Percentiles rank a stretch among this genome's conserved stretches.
These are phyloP conservation scores for Actinia equina DNA, from an alignment of 64 coral and sea anemone genomes.

Conservation along the genomic window DNA sequence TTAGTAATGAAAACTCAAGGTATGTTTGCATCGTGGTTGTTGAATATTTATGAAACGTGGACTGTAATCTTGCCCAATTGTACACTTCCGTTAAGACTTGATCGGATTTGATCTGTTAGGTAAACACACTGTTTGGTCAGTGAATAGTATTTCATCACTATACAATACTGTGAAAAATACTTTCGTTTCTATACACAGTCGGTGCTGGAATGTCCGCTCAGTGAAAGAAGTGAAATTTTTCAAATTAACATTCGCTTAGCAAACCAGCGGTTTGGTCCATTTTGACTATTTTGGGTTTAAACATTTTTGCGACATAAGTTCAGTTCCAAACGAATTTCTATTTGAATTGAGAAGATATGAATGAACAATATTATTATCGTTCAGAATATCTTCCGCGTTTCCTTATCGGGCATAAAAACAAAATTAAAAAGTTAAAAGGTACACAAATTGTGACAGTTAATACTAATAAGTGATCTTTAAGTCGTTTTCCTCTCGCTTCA, in stretches of 20 bases:
- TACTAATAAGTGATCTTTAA: background rate
- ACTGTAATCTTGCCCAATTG: background rate
- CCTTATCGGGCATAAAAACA: background rate
- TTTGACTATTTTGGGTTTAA: no score
- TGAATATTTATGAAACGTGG: slow-evolving; percentile 9
- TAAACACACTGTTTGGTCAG: background rate
- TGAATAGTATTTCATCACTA: background rate
- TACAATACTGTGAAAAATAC: background rate
- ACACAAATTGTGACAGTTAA: background rate
- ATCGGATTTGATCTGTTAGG: background rate
- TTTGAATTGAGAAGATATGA: background rate
- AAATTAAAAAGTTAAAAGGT: background rate
- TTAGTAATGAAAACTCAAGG: background rate
- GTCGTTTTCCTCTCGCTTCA: no score
- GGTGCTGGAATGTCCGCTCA: background rate
- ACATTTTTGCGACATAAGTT: background rate
- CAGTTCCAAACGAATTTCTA: background rate
- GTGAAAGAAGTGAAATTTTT: no score
- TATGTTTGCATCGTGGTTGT: background rate
- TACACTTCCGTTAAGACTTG: background rate
- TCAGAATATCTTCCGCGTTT: background rate
- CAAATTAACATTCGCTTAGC: no score
- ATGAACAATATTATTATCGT: background rate
- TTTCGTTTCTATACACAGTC: background rate
- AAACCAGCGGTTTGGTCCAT: no score